Base-by-base conservation (phyloP, 2,797 vertebrate genomes). In the Syngnathus acus region DNA sequence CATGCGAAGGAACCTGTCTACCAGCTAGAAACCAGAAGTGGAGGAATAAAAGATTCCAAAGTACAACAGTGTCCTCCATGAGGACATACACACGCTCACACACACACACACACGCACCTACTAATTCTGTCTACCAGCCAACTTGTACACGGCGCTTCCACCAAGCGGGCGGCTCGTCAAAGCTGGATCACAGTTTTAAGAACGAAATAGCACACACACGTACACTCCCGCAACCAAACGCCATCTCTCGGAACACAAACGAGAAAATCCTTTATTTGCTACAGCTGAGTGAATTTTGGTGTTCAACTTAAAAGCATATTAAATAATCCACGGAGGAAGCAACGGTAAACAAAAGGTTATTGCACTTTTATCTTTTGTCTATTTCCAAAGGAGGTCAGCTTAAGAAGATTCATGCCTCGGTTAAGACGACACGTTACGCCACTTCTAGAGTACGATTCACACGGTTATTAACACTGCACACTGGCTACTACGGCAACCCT, bases 311-410 rank as follows among this genome's bases (percentile, higher is more conserved):
- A 62, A 59, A 60, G 1, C 59, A 43, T 14, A n/a, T 43, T 62
- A 68, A 62, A 67, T 78, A 77, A 72, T 62, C 50, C 85, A 84
- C 81, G 50, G 70, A 88, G 87, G 86, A 91, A 89, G 87, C 85
- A 79, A 90, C 78, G 86, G 84, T 82, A 86, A 91, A 89, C 84
- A 88, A 86, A 84, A 87, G 81, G 79, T 91, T 91, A 92, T 92
- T 92, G 90, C 90, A 92, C 90, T 90, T 90, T 78, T 84, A 86
- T 85, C 77, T 85, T 86, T 84, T 84, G 78, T 86, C 87, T 77
- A 86, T 86, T 88, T 88, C 75, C 59, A 79, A 86, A 86, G 74
- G 87, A 89, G 86, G 89, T 89, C 87, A 89, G 88, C 79, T 81
- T 72, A 74, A 65, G 38, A 50, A 86, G 76, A 87, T 78, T 82